These are phyloP conservation scores for Lucilia cuprina DNA, from an alignment of 1,140 invertebrate genomes.

Conservation along the genomic window DNA sequence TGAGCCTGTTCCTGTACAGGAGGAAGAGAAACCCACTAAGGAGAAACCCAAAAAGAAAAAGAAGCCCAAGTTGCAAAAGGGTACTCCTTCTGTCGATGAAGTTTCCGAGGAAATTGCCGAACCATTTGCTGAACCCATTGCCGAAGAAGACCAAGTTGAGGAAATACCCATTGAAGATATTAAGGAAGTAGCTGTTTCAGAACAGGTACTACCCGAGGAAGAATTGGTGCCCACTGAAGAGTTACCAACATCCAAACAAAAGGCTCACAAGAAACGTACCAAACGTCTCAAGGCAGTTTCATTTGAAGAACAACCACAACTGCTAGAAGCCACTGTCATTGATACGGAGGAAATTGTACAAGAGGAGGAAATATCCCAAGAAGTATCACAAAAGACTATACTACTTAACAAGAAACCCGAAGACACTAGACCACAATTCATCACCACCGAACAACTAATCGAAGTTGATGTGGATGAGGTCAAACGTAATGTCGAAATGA, in stretches of 20 bases:
- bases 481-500: conserved; percentile 65
- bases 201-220: conserved; percentile 54
- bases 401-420: conserved; percentile 56
- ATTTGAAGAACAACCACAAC: conserved; percentile 54
- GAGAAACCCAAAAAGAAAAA: conserved; percentile 60
- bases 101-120: conserved; percentile 54
- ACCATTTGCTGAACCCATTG: conserved; percentile 56
- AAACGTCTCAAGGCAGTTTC: conserved; percentile 56
- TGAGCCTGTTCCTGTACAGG: conserved; percentile 51
- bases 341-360: conserved; percentile 46
- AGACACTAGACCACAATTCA: conserved; percentile 57
- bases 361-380: conserved; percentile 54
- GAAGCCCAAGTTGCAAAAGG: conserved; percentile 58
- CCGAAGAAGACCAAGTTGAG: conserved; percentile 61
- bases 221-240: conserved; percentile 51
- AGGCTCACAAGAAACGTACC: conserved; percentile 59
- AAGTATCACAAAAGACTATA: conserved; percentile 61
- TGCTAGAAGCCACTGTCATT: conserved; percentile 52
- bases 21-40: conserved; percentile 45
- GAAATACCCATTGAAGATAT: conserved; percentile 54
- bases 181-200: conserved; percentile 54
- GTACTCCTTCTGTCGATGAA: conserved; percentile 56
- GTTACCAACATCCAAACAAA: conserved; percentile 50
- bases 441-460: conserved; percentile 59
- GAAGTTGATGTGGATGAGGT: conserved; percentile 62